phyloP scores from a whole-genome alignment of 2,113 vertebrate species.

The Chloebia gouldiae region DNA sequence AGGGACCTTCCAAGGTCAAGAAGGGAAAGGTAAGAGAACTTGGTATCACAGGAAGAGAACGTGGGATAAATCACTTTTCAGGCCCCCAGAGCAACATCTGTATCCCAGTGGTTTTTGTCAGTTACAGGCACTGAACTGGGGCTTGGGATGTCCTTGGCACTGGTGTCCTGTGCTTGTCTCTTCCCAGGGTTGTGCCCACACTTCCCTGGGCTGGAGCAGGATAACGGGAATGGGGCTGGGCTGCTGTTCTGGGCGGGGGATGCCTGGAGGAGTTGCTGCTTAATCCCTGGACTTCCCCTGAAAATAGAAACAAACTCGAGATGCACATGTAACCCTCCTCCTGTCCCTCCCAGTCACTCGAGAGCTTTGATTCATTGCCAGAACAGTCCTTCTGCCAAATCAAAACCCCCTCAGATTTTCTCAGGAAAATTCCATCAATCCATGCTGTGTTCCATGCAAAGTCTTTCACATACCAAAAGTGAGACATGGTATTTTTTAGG shows the following conservation, averaged over 20 bases:
- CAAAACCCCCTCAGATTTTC: not conserved
- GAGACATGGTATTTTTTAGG: not conserved
- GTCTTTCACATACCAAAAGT: not conserved
- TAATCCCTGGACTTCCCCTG: not conserved
- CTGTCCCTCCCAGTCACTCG: not conserved
- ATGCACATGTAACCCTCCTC: not conserved
- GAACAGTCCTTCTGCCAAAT: not conserved
- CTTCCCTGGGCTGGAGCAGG: not conserved
- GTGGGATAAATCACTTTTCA: fast-evolving
- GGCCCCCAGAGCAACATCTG: not conserved
- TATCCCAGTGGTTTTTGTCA: not conserved
- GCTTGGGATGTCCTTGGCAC: not conserved
- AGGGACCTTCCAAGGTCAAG: not conserved
- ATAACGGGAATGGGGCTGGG: not conserved
- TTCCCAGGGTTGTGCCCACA: not conserved
- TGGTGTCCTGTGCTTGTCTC: not conserved
- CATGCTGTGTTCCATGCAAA: not conserved
- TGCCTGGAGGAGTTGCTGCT: not conserved
- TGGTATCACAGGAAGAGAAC: not conserved
- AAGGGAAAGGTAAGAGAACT: not conserved
- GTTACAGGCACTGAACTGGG: fast-evolving
- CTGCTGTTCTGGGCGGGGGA: not conserved
- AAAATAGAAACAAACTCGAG: slow-evolving; percentile 32
- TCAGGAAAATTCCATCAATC: not conserved
- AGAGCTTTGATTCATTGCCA: not conserved